Conservation (phyloP, 2,797 vertebrate species). For the Catostomus latipinnis region DNA sequence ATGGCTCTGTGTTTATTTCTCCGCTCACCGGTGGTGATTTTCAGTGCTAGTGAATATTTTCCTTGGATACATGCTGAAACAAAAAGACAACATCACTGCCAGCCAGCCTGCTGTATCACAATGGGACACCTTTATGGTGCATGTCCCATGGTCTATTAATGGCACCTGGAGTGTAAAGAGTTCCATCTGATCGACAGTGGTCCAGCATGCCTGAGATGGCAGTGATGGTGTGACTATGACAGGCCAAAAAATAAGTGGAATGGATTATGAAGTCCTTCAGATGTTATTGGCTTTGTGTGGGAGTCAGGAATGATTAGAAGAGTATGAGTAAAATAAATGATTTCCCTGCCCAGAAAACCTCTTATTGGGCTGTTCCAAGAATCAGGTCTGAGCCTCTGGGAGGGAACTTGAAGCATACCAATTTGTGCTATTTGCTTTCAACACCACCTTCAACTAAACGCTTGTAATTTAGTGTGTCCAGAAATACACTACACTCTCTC, state of each 20-base stretch:
- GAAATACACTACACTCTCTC: background rate
- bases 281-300: background rate
- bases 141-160: slow-evolving; percentile 28
- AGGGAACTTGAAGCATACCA: background rate
- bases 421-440: slow-evolving; percentile 18
- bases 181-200: slow-evolving; percentile 3
- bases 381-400: background rate
- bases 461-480: background rate
- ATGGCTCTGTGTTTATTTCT: slow-evolving; percentile 6
- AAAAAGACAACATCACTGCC: slow-evolving; percentile 21
- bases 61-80: slow-evolving; percentile 33
- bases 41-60: slow-evolving; percentile 19
- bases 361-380: background rate
- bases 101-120: slow-evolving; percentile 31
- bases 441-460: slow-evolving; percentile 18
- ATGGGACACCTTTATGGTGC: slow-evolving; percentile 19
- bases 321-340: slow-evolving; percentile 2
- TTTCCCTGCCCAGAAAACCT: background rate
- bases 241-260: slow-evolving; percentile 16
- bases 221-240: slow-evolving; percentile 36
- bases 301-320: background rate
- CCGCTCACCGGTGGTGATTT: slow-evolving; percentile 30
- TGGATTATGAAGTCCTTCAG: background rate
- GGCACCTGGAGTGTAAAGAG: slow-evolving; percentile 1
- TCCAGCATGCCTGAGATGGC: background rate